These are phyloP conservation scores for Aegithalos caudatus DNA, from an alignment of 2,113 vertebrate genomes.

Conservation along the genomic window DNA sequence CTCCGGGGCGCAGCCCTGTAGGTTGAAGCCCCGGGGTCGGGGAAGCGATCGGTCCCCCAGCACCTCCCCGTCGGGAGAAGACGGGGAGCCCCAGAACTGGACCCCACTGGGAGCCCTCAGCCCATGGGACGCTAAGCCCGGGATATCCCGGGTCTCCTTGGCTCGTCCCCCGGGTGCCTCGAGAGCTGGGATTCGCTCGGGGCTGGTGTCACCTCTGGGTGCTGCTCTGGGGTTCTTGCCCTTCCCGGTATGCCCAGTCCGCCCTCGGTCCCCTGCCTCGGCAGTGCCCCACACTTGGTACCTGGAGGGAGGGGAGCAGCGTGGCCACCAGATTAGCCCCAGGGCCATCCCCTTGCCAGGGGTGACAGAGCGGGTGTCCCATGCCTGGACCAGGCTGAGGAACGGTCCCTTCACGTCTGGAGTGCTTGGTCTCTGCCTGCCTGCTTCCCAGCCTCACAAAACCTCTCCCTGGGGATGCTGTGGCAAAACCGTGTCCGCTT, in stretches of 20 bases:
- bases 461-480: background rate
- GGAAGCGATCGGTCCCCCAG: background rate
- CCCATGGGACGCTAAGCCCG: background rate
- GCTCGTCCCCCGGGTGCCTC: background rate
- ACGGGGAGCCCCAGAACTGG: background rate
- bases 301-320: rapidly evolving
- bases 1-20: background rate
- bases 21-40: background rate
- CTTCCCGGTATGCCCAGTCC: background rate
- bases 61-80: background rate
- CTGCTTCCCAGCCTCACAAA: background rate
- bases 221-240: background rate
- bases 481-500: background rate
- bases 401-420: background rate
- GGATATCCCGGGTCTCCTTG: background rate
- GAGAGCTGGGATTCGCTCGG: background rate
- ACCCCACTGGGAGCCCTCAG: background rate
- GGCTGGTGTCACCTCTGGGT: background rate
- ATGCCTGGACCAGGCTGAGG: background rate
- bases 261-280: background rate
- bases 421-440: background rate
- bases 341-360: background rate
- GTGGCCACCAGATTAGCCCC: background rate
- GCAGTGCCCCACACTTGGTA: background rate
- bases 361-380: background rate